Evolutionary conservation across 2,797 vertebrate genomes (phyloP).

Genomic region (Lacerta agilis): DNA sequence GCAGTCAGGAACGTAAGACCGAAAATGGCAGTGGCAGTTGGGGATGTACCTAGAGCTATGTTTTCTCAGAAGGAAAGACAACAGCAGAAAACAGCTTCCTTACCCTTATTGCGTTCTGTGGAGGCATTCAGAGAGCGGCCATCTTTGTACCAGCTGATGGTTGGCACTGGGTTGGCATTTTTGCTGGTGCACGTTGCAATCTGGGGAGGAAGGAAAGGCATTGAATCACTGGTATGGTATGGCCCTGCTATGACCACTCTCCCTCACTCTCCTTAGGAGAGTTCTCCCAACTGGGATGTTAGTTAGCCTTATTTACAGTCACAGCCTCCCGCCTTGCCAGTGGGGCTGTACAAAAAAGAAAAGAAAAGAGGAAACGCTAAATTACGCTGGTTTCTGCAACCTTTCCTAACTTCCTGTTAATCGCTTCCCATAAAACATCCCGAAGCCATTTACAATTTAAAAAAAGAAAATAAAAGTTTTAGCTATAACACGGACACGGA

Average conservation of each 20-base stretch:
- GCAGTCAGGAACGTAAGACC: not conserved
- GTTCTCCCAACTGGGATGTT: not conserved
- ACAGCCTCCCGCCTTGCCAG: not conserved
- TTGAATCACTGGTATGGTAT: not conserved
- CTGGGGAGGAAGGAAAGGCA: conserved; percentile 66
- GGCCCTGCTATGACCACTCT: too few relatives aligned
- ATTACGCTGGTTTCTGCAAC: too few relatives aligned
- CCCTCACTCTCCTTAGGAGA: not conserved
- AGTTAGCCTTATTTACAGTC: not conserved
- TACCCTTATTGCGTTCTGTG: conserved; percentile 79
- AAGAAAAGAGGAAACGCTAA: not conserved
- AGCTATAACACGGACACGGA: too few relatives aligned
- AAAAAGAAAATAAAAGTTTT: too few relatives aligned
- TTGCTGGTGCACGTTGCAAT: conserved; percentile 82
- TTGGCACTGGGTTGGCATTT: conserved; percentile 83
- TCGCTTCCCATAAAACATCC: too few relatives aligned
- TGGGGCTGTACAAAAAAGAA: not conserved
- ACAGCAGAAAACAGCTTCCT: not conserved
- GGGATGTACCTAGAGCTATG: too few relatives aligned
- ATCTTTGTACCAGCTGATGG: conserved; percentile 88
- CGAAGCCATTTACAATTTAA: too few relatives aligned
- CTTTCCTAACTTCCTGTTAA: too few relatives aligned
- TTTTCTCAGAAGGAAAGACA: too few relatives aligned
- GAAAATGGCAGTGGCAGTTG: not conserved
- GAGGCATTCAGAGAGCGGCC: conserved; percentile 76